A percentile compares a stretch with the other conserved stretches of the same genome.
These are phyloP conservation scores for Euwallacea fornicatus DNA, from an alignment of 1,140 invertebrate genomes.

Conservation along the genomic window DNA sequence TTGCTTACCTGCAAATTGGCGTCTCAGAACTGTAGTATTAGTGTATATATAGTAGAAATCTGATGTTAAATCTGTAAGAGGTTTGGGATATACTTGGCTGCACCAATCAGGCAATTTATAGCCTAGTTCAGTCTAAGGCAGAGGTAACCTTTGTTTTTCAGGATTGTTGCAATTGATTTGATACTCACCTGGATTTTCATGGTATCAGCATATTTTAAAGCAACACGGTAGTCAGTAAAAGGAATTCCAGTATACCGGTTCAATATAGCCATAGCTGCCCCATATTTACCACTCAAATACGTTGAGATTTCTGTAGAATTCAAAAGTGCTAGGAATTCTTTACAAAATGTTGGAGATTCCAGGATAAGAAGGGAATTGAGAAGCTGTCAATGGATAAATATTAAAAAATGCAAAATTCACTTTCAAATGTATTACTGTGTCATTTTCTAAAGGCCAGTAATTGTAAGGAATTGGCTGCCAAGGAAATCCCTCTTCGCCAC, in stretches of 20 bases:
- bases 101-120: neutral
- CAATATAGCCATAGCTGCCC: neutral
- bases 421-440: neutral
- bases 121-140: conserved; percentile 2
- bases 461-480: conserved; percentile 63
- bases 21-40: conserved; percentile 5
- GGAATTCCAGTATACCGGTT: too few species aligned
- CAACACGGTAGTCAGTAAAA: neutral
- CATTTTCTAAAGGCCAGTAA: neutral
- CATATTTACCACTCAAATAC: conserved; percentile 2
- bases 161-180: neutral
- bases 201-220: neutral
- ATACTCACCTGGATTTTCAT: conserved; percentile 13
- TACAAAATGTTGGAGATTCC: neutral
- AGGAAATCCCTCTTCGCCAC: conserved; percentile 48
- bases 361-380: neutral
- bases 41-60: conserved; percentile 9
- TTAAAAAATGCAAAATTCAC: neutral
- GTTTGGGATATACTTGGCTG: conserved; percentile 4
- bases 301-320: neutral
- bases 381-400: neutral
- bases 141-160: neutral
- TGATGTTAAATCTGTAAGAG: neutral
- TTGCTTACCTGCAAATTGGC: neutral
- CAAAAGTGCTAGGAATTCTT: neutral